These are phyloP conservation scores for Scaptodrosophila lebanonensis DNA, from an alignment of 1,140 invertebrate genomes.

Conservation along the genomic window DNA sequence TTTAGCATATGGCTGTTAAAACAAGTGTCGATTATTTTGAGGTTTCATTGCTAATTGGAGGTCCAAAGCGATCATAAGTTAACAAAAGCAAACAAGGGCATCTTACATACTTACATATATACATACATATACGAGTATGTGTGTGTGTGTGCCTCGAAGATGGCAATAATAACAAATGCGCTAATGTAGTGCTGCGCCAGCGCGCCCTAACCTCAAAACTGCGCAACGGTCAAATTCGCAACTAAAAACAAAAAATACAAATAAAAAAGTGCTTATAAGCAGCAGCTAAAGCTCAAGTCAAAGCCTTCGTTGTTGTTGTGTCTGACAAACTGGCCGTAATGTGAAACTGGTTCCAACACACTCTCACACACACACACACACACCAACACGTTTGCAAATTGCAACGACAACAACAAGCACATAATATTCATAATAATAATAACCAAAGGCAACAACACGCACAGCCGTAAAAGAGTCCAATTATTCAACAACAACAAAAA, in stretches of 20 bases:
- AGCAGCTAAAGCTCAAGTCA: constrained; percentile 42
- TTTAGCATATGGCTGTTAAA: constrained; percentile 42
- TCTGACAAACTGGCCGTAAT: constrained; percentile 34
- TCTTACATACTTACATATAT: no score
- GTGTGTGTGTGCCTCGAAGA: constrained; percentile 15
- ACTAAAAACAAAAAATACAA: constrained; percentile 41
- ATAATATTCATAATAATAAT: constrained; percentile 1
- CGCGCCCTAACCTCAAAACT: constrained; percentile 67
- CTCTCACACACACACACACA: constrained; percentile 26
- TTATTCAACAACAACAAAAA: constrained; percentile 6
- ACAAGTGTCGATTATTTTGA: constrained; percentile 33
- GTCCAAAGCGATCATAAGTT: constrained; percentile 2
- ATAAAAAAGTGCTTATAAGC: constrained; percentile 20
- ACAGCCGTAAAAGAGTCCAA: constrained; percentile 30
- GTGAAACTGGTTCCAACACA: constrained; percentile 65
- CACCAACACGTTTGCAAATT: constrained; percentile 40
- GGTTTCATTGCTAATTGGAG: constrained; percentile 64
- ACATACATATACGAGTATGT: constrained; percentile 9
- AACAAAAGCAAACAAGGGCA: background rate
- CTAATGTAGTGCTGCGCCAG: constrained; percentile 53
- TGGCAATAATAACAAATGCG: constrained; percentile 28
- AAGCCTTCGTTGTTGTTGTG: constrained; percentile 52
- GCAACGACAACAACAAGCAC: constrained; percentile 43
- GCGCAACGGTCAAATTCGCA: constrained; percentile 38
- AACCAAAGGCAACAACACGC: constrained; percentile 62